phyloP scores from a whole-genome alignment of 2,113 vertebrate genomes.

The Cnemophilus loriae region DNA sequence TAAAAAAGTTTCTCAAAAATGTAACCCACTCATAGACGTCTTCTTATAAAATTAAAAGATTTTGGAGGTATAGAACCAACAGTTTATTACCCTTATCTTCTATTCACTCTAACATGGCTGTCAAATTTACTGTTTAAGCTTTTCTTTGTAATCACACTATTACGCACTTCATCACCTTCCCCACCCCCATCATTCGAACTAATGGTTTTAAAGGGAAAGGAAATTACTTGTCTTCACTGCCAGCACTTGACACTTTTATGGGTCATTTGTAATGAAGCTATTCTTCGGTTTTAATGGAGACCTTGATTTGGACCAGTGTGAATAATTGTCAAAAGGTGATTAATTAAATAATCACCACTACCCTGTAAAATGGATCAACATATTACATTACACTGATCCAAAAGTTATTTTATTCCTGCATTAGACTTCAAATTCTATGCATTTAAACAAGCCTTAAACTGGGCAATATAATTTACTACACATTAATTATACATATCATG shows the following conservation, averaged over 20 bases:
- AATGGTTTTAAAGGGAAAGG: constrained; percentile 78
- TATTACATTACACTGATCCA: constrained; percentile 74
- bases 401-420: constrained; percentile 81
- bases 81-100: constrained; percentile 25
- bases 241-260: constrained; percentile 82
- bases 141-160: constrained; percentile 72
- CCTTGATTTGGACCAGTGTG: constrained; percentile 80
- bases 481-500: constrained; percentile 77
- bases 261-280: constrained; percentile 84
- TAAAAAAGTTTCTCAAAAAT: neutral
- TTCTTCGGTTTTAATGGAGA: constrained; percentile 81
- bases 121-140: constrained; percentile 69
- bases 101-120: constrained; percentile 36
- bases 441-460: constrained; percentile 83
- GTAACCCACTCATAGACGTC: neutral
- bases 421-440: constrained; percentile 77
- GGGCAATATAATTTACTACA: constrained; percentile 71
- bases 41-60: constrained; percentile 18
- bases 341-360: constrained; percentile 83
- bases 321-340: constrained; percentile 84
- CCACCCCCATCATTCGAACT: constrained; percentile 68
- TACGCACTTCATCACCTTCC: constrained; percentile 66
- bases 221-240: constrained; percentile 80
- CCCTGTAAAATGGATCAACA: constrained; percentile 80
- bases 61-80: neutral